Evolutionary conservation across 2,113 vertebrate genomes (phyloP).

Genomic region (Edolisoma coerulescens): DNA sequence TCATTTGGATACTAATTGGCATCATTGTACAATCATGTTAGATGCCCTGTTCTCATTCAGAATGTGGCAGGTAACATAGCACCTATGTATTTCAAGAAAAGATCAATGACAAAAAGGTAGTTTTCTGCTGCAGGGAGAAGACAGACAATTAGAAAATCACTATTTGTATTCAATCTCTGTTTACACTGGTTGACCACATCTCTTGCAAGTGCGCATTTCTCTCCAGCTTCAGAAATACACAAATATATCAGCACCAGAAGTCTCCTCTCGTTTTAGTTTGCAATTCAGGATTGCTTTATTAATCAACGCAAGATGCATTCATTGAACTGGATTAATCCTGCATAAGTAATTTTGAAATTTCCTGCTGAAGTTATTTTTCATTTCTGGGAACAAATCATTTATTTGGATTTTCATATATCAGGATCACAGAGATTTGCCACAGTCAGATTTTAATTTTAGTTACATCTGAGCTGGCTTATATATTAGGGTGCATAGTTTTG

Average conservation of each 20-base stretch:
- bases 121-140: conserved; percentile 31
- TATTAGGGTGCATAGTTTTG: conserved; percentile 75
- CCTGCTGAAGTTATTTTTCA: conserved; percentile 80
- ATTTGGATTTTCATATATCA: conserved; percentile 84
- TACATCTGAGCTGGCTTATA: conserved; percentile 77
- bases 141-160: conserved; percentile 45
- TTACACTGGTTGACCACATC: conserved; percentile 63
- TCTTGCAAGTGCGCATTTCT: conserved; percentile 42
- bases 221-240: conserved; percentile 55
- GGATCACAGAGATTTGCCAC: conserved; percentile 84
- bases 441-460: conserved; percentile 83
- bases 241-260: conserved; percentile 55
- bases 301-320: conserved; percentile 77
- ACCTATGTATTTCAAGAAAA: background rate
- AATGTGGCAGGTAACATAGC: conserved; percentile 11
- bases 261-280: conserved; percentile 73
- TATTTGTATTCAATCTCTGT: conserved; percentile 62
- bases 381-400: conserved; percentile 82
- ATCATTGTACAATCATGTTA: background rate
- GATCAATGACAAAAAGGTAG: conserved; percentile 39
- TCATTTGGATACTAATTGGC: conserved; percentile 13
- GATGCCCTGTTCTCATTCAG: background rate
- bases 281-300: conserved; percentile 81
- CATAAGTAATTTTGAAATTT: conserved; percentile 83
- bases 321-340: conserved; percentile 82